Evolutionary conservation across 2,888 invertebrate genomes (phyloP), one percentile per base, ranked within the genome.

Genomic region (Cepaea hortensis): DNA sequence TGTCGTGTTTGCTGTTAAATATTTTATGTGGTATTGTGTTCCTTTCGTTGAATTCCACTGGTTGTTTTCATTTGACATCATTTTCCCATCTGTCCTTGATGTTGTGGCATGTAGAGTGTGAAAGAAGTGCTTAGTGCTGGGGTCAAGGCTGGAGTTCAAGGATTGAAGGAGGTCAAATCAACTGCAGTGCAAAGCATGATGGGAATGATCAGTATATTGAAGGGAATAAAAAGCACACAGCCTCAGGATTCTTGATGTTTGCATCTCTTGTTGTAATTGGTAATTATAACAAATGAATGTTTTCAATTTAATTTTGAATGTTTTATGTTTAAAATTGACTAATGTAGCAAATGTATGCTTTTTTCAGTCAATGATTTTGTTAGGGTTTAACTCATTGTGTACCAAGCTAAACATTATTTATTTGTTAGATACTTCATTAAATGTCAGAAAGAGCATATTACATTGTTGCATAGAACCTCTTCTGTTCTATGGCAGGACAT

Each of bases 111-210:
- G 50, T 88, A 90, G 90, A 87, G 88, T 79, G 86, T 91, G 68
- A 85, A 88, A 61, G 90, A 88, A 6, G 86, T 88, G 65, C 84
- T 90, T 72, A 90, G 89, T 87, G 90, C 90, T 7, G 91, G 91
- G 77, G 89, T 92, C 65, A 92, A 91, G 83, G 91, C 91, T n/a
- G 90, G 91, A 86, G 90, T 92, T 48, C 91, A 91, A 82, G 91
- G 91, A 86, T 90, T 92, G 55, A 89, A 88, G 65, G 88, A 88
- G 77, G 87, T 90, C 77, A 91, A 90, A 88, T 88, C 85, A 18
- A 80, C 62, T 55, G 81, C 85, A 18, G 72, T 88, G 61, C 86
- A 86, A 68, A 76, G 87, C 50, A 84, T 88, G 72, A 87, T 86
- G 87, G 91, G 89, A 84, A 89, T 92, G 84, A 89, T 89, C 87